Conservation (phyloP, 2,797 vertebrate species). For the Amphiprion clarkii region DNA sequence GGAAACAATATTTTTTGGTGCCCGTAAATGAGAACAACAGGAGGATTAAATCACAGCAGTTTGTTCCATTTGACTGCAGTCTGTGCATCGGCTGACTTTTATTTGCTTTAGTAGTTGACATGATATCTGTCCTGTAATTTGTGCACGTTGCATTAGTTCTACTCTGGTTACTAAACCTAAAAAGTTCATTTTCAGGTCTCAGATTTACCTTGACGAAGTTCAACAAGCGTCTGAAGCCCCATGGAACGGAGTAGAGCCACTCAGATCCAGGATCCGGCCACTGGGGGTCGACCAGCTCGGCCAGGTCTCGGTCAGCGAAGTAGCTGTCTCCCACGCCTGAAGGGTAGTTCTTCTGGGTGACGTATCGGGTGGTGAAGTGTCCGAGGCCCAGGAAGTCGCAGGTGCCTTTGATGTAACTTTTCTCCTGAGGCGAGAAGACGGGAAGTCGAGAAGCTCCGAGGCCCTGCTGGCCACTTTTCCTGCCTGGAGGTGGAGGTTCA, state of each 20-base stretch:
- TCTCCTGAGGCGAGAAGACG: constrained; percentile 90
- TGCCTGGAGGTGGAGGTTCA: constrained; percentile 77
- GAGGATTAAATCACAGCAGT: too few relatives aligned
- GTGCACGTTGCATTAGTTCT: too few relatives aligned
- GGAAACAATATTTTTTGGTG: too few relatives aligned
- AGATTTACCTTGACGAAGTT: constrained; percentile 91
- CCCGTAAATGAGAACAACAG: too few relatives aligned
- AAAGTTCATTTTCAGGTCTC: too few relatives aligned
- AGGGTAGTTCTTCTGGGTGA: constrained; percentile 89
- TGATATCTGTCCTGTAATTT: too few relatives aligned
- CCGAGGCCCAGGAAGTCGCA: constrained; percentile 93
- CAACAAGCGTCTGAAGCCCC: constrained; percentile 92
- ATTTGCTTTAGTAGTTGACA: too few relatives aligned
- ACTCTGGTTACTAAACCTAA: too few relatives aligned
- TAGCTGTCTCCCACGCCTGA: constrained; percentile 86
- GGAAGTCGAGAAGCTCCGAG: constrained; percentile 88
- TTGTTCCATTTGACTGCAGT: too few relatives aligned
- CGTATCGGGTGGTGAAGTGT: constrained; percentile 91
- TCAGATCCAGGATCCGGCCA: constrained; percentile 91
- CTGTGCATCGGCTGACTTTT: too few relatives aligned
- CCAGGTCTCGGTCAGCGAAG: constrained; percentile 88
- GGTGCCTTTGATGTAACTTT: constrained; percentile 90
- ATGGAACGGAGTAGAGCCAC: constrained; percentile 91
- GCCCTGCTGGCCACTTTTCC: constrained; percentile 91
- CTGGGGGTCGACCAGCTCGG: constrained; percentile 90